A percentile compares a stretch with the other conserved stretches of the same genome.
phyloP scores from a whole-genome alignment of 2,113 vertebrate species.

The Cairina moschata region DNA sequence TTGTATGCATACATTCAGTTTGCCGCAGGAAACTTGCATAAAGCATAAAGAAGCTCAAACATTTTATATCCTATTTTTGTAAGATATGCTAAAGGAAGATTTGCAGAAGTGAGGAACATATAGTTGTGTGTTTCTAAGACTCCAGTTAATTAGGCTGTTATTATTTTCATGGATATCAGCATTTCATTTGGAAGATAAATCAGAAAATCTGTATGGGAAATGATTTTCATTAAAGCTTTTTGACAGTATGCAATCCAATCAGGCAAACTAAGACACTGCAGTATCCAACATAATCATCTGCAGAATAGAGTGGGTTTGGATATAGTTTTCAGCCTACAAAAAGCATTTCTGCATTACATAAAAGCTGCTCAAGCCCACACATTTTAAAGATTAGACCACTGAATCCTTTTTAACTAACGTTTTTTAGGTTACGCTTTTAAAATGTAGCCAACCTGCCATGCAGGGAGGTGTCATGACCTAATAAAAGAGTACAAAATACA shows the following conservation, averaged over 20 bases:
- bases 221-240: slow-evolving; percentile 40
- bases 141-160: not conserved
- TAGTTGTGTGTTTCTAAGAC: not conserved
- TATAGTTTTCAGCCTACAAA: not conserved
- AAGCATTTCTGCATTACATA: not conserved
- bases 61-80: slow-evolving; percentile 10
- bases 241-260: not conserved
- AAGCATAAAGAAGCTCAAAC: slow-evolving; percentile 14
- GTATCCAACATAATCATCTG: not conserved
- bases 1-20: not conserved
- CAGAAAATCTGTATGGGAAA: slow-evolving; percentile 2
- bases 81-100: not conserved
- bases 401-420: not conserved
- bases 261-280: not conserved
- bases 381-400: not conserved
- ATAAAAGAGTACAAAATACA: not conserved
- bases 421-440: not conserved
- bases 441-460: not conserved
- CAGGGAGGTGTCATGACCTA: not conserved
- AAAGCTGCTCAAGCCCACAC: not conserved
- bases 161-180: slow-evolving; percentile 42
- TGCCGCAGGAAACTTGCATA: not conserved
- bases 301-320: not conserved
- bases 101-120: not conserved
- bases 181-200: slow-evolving; percentile 1